Conservation (phyloP, 2,113 vertebrate genomes). For the Alosa alosa region DNA sequence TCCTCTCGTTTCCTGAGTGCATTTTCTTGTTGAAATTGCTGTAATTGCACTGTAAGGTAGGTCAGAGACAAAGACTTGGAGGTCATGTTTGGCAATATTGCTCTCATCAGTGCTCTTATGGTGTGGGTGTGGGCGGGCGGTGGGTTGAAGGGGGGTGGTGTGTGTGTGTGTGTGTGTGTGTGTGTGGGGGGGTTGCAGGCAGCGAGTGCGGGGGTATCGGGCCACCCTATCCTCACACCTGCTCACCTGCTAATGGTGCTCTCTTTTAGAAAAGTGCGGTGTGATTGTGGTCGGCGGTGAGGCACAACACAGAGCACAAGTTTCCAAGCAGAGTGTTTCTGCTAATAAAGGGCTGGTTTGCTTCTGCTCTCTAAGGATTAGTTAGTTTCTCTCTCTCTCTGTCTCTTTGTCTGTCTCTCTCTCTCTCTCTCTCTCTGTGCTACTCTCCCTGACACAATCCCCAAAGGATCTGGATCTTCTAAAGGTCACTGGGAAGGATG, state of each 20-base stretch:
- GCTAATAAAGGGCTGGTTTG: neutral
- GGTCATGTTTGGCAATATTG: conserved; percentile 42
- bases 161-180: too few species aligned
- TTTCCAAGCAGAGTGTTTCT: neutral
- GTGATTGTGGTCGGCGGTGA: neutral
- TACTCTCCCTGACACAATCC: neutral
- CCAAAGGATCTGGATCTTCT: conserved; percentile 11
- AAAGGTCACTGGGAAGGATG: conserved; percentile 5
- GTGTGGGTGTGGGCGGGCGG: neutral
- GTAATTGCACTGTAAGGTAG: conserved; percentile 36
- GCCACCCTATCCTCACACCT: neutral
- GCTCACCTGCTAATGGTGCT: conserved; percentile 19
- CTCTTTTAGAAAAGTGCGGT: neutral
- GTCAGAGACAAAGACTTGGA: conserved; percentile 34
- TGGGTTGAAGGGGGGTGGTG: neutral
- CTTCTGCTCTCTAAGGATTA: conserved; percentile 1
- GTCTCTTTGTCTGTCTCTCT: neutral
- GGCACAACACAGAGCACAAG: neutral
- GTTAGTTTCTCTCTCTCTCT: neutral
- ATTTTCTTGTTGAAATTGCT: conserved; percentile 39
- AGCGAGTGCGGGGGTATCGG: neutral
- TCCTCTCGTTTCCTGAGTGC: conserved; percentile 4
- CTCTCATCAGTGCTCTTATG: conserved; percentile 36
- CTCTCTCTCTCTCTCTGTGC: neutral
- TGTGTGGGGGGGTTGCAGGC: neutral